Conservation (phyloP, 2,888 invertebrate species). For the Apodemia hepburni region DNA sequence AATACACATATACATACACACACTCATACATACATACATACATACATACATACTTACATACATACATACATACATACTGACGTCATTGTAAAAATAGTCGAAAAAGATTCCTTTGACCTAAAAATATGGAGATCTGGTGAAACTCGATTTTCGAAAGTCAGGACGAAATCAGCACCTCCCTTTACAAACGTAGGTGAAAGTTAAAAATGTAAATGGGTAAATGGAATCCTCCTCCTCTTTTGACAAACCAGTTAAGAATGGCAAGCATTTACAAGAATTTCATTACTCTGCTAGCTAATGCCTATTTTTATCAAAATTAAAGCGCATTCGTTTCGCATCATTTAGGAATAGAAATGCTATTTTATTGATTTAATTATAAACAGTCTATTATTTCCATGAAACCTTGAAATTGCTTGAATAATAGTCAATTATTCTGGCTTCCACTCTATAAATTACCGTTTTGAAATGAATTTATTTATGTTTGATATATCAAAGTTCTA, state of each 20-base stretch:
- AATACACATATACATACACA: too few species aligned
- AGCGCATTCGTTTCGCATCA: background rate
- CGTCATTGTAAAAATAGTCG: too few species aligned
- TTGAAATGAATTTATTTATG: background rate
- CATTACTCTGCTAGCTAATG: background rate
- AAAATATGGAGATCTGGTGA: too few species aligned
- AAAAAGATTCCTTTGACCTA: too few species aligned
- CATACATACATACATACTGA: too few species aligned
- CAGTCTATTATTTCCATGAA: constrained; percentile 1
- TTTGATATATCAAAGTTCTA: background rate
- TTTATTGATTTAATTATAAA: constrained; percentile 9
- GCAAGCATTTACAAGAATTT: background rate
- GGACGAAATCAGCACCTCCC: too few species aligned
- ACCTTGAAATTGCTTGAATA: background rate
- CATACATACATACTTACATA: too few species aligned
- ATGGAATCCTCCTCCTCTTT: too few species aligned
- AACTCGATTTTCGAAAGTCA: too few species aligned
- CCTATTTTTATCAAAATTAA: constrained; percentile 1
- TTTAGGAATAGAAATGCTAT: constrained; percentile 11
- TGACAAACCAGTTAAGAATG: background rate
- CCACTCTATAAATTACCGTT: background rate
- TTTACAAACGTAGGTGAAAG: too few species aligned
- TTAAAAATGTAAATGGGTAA: too few species aligned
- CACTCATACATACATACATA: too few species aligned
- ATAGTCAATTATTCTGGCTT: background rate